Evolutionary conservation across 1,140 invertebrate species (phyloP).

Genomic region (Zaprionus kolodkinae): DNA sequence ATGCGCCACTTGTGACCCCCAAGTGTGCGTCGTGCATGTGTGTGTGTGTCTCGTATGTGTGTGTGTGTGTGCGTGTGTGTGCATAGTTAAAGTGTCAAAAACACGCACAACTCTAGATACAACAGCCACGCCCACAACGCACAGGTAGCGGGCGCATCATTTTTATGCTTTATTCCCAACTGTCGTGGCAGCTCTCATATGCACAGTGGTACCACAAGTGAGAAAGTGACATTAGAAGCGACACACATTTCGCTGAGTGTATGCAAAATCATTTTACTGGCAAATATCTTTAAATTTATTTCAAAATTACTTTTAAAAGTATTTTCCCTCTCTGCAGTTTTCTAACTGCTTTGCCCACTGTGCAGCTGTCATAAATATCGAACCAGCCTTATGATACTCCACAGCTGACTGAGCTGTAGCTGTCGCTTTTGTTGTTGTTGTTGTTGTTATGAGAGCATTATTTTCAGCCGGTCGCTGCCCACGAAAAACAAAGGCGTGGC

Average conservation of each 20-base stretch:
- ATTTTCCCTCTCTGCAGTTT: background rate
- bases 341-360: background rate
- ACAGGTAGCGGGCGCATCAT: conserved; percentile 3
- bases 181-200: conserved; percentile 40
- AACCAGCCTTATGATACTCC: conserved; percentile 55
- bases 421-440: no score
- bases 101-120: conserved; percentile 40
- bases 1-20: conserved; percentile 50
- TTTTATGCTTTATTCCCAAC: conserved; percentile 5
- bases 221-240: no score
- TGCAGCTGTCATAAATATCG: conserved; percentile 74
- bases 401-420: conserved; percentile 24
- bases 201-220: background rate
- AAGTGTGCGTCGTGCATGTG: conserved; percentile 50
- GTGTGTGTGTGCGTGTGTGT: background rate
- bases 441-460: background rate
- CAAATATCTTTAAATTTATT: background rate
- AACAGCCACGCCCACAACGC: conserved; percentile 11
- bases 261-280: no score
- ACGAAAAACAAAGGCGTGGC: conserved; percentile 21
- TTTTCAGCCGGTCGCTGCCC: conserved; percentile 1
- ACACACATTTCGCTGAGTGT: background rate
- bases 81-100: conserved; percentile 79
- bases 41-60: background rate
- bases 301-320: no score